Conservation (phyloP, 1,140 invertebrate species). For the Leguminivora glycinivorella region DNA sequence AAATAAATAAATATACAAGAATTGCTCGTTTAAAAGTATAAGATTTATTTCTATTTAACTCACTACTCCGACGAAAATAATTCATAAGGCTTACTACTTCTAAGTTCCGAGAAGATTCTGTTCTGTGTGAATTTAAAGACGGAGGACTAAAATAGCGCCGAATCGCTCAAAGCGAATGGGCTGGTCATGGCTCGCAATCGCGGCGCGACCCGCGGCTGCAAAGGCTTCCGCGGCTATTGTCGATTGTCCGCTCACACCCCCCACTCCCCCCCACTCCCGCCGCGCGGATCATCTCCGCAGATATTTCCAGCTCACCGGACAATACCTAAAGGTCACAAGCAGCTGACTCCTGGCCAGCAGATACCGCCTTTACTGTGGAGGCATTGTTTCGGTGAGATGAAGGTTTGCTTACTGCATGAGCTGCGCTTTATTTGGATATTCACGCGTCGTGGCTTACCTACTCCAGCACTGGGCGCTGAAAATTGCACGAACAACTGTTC, state of each 20-base stretch:
- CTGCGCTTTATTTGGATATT: constrained; percentile 23
- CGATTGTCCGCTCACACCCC: constrained; percentile 15
- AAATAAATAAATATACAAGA: too few species aligned
- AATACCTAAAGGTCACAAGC: neutral
- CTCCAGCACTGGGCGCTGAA: neutral
- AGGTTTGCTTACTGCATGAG: neutral
- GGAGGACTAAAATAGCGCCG: too few species aligned
- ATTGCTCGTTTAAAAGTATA: too few species aligned
- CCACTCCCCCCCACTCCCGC: neutral
- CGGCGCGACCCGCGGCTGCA: constrained; percentile 10
- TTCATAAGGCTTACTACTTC: too few species aligned
- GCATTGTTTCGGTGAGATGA: neutral
- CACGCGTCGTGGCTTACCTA: neutral
- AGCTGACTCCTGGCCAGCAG: neutral
- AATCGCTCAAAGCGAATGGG: neutral
- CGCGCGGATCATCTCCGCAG: constrained; percentile 17
- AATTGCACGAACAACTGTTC: neutral
- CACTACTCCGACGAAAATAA: too few species aligned
- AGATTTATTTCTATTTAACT: too few species aligned
- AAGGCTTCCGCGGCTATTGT: constrained; percentile 26
- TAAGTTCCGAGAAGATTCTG: too few species aligned
- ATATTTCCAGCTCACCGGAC: neutral
- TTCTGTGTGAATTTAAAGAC: too few species aligned
- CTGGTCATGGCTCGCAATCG: neutral
- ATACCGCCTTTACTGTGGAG: neutral